Base-by-base conservation (phyloP, 2,797 vertebrate genomes). In the Eleutherodactylus coqui region DNA sequence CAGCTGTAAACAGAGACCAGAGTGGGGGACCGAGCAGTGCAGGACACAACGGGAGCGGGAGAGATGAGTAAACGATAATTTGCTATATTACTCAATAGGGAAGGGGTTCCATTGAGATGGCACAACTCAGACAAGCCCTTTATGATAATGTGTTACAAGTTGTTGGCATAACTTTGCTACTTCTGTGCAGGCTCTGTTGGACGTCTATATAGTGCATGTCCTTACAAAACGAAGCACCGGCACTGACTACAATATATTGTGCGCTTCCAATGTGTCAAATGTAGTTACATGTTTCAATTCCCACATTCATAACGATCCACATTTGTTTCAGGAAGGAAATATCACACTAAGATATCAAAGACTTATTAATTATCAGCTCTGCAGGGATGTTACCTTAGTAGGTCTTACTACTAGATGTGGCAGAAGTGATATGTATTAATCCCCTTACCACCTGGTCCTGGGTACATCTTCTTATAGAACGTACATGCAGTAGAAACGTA, bases 261-360 rank as follows among this genome's bases (percentile, higher is more conserved):
- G 34, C 34, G 45, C 32, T 36, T 62, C 34, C 73, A 73, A 38
- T 47, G 51, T 83, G 69, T 60, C 82, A 58, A 43, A 62, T 75
- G n/a, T 60, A 60, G 51, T 60, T 75, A 47, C 47, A 76, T 83
- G 55, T 75, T 58, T 73, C 70, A 82, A 53, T 70, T 82, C 80
- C 67, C 80, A 82, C 79, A 69, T 70, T 51, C n/a, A 70, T 38
- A 62, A 45, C 27, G 29, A 47, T 64, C 24, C 19, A 29, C 29
- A 6, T 34, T 47, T 84, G 51, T 82, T 73, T 82, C 80, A 29
- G 32, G 9, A 82, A 41, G n/a, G n/a, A 38, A 82, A 58, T 55
- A 82, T 73, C 49, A 73, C 69, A 58, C 19, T 29, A 36, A 72
- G 49, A 82, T 53, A 82, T 72, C 3, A 38, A 17, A 82, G 64